phyloP scores from a whole-genome alignment of 2,797 vertebrate species.

The Rhinatrema bivittatum region DNA sequence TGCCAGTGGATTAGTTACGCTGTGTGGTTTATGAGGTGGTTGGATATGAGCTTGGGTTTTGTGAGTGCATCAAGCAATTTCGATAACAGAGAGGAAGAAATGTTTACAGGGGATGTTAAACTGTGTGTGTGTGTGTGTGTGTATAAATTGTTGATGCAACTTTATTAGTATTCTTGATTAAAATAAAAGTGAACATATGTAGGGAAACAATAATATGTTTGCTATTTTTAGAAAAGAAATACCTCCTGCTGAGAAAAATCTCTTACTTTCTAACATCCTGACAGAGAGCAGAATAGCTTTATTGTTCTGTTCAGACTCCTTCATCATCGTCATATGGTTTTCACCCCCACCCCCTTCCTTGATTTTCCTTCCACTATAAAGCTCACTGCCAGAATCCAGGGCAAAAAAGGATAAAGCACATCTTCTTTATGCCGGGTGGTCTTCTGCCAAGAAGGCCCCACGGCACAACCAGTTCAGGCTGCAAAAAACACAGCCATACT shows the following conservation, averaged over 20 bases:
- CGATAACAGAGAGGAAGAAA: constrained; percentile 3
- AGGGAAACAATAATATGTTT: constrained; percentile 26
- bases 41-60: background rate
- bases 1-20: background rate
- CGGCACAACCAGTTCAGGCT: constrained; percentile 34
- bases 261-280: constrained; percentile 3
- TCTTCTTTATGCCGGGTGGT: constrained; percentile 46
- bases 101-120: background rate
- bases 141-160: too few relatives aligned
- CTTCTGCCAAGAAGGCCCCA: constrained; percentile 24
- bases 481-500: constrained; percentile 55
- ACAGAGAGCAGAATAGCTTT: constrained; percentile 16
- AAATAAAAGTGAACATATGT: background rate
- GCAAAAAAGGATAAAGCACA: constrained; percentile 38
- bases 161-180: too few relatives aligned
- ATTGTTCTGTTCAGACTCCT: constrained; percentile 28
- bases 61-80: background rate
- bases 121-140: too few relatives aligned
- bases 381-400: constrained; percentile 17
- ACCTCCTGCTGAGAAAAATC: constrained; percentile 20
- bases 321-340: constrained; percentile 25
- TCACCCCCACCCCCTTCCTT: too few relatives aligned
- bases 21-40: background rate
- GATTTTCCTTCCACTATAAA: constrained; percentile 34
- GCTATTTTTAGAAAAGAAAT: constrained; percentile 20